Evolutionary conservation across 2,888 invertebrate species (phyloP).

Genomic region (Cerceris ruficornis): DNA sequence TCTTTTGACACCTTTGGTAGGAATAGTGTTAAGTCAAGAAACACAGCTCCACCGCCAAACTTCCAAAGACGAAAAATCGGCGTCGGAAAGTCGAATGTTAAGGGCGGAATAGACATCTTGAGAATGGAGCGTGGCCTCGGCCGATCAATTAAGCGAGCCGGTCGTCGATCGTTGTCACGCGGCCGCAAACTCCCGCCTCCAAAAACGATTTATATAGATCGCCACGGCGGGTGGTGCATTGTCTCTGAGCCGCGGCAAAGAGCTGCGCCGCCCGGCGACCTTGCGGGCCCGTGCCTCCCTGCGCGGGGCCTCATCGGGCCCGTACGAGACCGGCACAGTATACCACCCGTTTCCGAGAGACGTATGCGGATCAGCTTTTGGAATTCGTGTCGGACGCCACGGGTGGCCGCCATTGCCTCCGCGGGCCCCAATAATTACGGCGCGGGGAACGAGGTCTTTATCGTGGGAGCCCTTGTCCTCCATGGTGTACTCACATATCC

Average conservation of each 20-base stretch:
- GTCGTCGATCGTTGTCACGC: slow-evolving; percentile 40
- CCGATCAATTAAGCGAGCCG: slow-evolving; percentile 26
- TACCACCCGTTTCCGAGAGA: slow-evolving; percentile 61
- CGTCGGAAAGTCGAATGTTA: no score
- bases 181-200: slow-evolving; percentile 27
- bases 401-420: slow-evolving; percentile 70
- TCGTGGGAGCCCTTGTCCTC: slow-evolving; percentile 51
- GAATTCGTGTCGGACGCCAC: slow-evolving; percentile 75
- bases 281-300: slow-evolving; percentile 34
- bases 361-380: slow-evolving; percentile 76
- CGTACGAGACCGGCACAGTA: not conserved
- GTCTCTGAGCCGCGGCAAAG: slow-evolving; percentile 69
- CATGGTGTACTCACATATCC: no score
- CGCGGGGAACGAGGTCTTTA: slow-evolving; percentile 73
- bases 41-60: no score
- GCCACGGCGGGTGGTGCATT: slow-evolving; percentile 73
- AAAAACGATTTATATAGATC: slow-evolving; percentile 75
- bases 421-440: slow-evolving; percentile 75
- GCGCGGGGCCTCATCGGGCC: slow-evolving; percentile 13
- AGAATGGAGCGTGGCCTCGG: not conserved
- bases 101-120: no score
- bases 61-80: no score
- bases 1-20: no score
- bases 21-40: no score
- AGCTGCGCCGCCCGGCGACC: slow-evolving; percentile 66